A percentile compares a stretch with the other conserved stretches of the same genome.
These are phyloP conservation scores for Molanna angustata DNA, from an alignment of 2,888 invertebrate species.

Conservation along the genomic window DNA sequence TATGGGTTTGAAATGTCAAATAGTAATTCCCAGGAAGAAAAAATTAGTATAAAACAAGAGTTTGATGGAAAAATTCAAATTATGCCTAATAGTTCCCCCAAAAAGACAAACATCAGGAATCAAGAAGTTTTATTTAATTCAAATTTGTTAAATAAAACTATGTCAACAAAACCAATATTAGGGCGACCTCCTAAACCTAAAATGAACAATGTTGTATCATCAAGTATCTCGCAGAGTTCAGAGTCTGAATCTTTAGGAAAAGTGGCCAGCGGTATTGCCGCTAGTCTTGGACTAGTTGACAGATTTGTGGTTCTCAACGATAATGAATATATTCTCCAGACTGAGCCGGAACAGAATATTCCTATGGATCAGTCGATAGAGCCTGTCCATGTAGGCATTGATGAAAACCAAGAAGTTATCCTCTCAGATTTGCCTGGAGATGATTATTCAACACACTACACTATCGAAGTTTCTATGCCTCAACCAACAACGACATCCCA, in stretches of 20 bases:
- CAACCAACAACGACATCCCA: constrained; percentile 15
- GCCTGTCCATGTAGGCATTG: constrained; percentile 18
- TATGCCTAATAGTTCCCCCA: constrained; percentile 40
- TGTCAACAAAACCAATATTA: constrained; percentile 35
- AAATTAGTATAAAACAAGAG: constrained; percentile 44
- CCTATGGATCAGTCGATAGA: constrained; percentile 35
- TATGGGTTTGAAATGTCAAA: constrained; percentile 36
- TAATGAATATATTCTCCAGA: constrained; percentile 53
- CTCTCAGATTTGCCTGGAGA: constrained; percentile 21
- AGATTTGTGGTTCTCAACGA: constrained; percentile 58
- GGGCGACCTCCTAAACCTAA: constrained; percentile 34
- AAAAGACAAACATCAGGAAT: constrained; percentile 6
- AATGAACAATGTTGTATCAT: neutral
- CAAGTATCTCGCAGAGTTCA: constrained; percentile 43
- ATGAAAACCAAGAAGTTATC: constrained; percentile 19
- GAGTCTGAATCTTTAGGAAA: constrained; percentile 56
- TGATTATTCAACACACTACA: constrained; percentile 8
- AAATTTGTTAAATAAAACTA: constrained; percentile 25
- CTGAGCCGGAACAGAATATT: constrained; percentile 35
- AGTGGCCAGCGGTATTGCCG: constrained; percentile 57
- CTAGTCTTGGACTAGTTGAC: constrained; percentile 55
- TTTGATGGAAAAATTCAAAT: constrained; percentile 54
- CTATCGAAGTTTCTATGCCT: constrained; percentile 14
- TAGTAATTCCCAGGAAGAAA: constrained; percentile 35
- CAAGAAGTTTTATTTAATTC: constrained; percentile 39